Base-by-base conservation (phyloP, 2,888 invertebrate species). In the Spodoptera picta region DNA sequence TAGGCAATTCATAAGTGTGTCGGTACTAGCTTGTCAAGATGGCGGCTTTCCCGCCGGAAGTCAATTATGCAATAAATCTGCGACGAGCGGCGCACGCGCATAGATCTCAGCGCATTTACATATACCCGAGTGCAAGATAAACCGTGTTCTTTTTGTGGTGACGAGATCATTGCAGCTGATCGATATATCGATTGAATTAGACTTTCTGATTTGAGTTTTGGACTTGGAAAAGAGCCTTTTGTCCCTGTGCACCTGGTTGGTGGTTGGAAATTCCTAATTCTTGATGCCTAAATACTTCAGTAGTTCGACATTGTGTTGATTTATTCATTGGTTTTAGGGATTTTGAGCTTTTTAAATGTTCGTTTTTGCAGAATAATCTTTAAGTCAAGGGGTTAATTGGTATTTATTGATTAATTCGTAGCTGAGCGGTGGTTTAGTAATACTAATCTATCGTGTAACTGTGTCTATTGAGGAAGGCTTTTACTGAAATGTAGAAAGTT, bases 51-150 rank as follows among this genome's bases (percentile, higher is more conserved):
- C 78, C 83, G 76, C 75, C 85, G 87, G 87, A 87, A 85, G 77
- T 80, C 84, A 81, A 87, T 87, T 85, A 85, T 75, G 81, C 84
- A 83, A 83, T 87, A 87, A 86, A 85, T 87, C 85, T 65, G 78
- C 75, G 68, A 63, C 63, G 63, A 59, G 69, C 77, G 72, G 79
- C 80, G 82, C 81, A 46, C 65, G 70, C 62, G 73, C 79, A 80
- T 80, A 82, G 79, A 78, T 81, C 81, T 73, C 62, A 12, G 48
- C 62, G 49, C 66, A 81, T 81, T 81, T 81, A 77, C 81, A 81
- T 82, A 75, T 47, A 65, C 65, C 60, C 24, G 45, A 54, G 45
- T 74, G 70, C 69, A 64, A 57, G 60, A 45, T 56, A 36, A 57
- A 70, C 75, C 75, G 59, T 70, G 71, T 65, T 5, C 19, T 51